A percentile compares a stretch with the other conserved stretches of the same genome.
Evolutionary conservation across 2,888 invertebrate species (phyloP).

Genomic region (Maniola hyperantus): DNA sequence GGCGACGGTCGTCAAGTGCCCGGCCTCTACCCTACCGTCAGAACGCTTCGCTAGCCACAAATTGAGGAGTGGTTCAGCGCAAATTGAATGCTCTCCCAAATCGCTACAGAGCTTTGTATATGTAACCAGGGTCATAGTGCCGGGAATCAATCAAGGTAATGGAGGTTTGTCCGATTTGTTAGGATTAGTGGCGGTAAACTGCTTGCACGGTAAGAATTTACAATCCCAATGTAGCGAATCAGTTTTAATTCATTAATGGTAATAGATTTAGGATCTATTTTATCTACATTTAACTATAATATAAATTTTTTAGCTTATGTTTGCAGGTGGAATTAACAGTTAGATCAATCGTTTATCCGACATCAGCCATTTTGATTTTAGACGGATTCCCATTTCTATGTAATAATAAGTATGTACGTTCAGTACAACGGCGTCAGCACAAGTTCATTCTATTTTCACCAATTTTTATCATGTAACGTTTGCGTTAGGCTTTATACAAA

Average conservation of each 20-base stretch:
- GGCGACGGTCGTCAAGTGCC: conserved; percentile 18
- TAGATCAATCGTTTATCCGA: no score
- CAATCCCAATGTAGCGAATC: conserved; percentile 52
- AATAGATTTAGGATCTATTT: no score
- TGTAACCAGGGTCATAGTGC: conserved; percentile 66
- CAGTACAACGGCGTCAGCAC: no score
- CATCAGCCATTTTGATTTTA: no score
- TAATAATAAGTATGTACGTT: no score
- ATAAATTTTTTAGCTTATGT: no score
- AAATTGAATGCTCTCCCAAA: conserved; percentile 49
- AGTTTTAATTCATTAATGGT: no score
- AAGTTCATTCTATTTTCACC: no score
- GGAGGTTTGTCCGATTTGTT: conserved; percentile 71
- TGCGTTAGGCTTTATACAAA: no score
- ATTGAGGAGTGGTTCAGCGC: conserved; percentile 57
- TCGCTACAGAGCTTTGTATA: conserved; percentile 76
- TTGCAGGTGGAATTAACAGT: no score
- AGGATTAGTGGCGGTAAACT: conserved; percentile 69
- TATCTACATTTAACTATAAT: neutral
- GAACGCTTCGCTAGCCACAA: conserved; percentile 58
- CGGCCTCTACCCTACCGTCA: conserved; percentile 40
- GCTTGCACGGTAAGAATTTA: conserved; percentile 54
- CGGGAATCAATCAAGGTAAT: conserved; percentile 79
- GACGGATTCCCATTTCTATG: no score
- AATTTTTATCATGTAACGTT: no score